Base-by-base conservation (phyloP, 2,113 vertebrate species). In the Muntiacus muntjak region DNA sequence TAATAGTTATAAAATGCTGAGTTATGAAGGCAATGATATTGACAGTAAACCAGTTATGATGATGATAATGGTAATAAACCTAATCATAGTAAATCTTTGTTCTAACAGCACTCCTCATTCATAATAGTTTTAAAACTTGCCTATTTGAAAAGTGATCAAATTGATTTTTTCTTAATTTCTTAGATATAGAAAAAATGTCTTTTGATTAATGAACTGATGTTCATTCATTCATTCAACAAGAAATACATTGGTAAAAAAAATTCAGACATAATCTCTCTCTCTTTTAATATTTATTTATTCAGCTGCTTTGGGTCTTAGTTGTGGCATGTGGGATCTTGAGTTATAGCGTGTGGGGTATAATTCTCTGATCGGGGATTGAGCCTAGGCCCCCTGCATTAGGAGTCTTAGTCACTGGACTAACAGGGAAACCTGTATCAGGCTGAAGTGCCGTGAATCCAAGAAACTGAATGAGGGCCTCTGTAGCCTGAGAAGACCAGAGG, bases 111-210 rank as follows among this genome's bases (percentile, higher is more conserved):
- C 15, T 67, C 5, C 7, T 84, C 28, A 92, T 64, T 89, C 14
- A 47, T 89, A 74, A 89, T 21, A 95, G n/a, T 28, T 91, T 90
- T 90, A 88, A 78, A 76, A 81, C 16, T 79, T 84, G 81, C 54
- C 23, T 92, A 45, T 95, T 91, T 94, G 62, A 84, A 96, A 96
- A 94, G n/a, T 88, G 79, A 67, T 95, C 45, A 79, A 58, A 62
- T 91, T 45, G 30, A 76, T 76, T 43, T 1, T 36, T 96, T 86
- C 13, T 54, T 93, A 67, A 87, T 94, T 94, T 98, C 62, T 87
- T 47, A 97, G 43, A 17, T 90, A 76, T 7, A 57, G 50, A 83
- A 97, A 81, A 88, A 81, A 28, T 43, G 6, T 43, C 23, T 83
- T 7, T 83, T 89, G 36, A 91, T 52, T 62, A 54, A 90, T 36